Conservation (phyloP, 1,140 invertebrate species). For the Protaetia brevitarsis region DNA sequence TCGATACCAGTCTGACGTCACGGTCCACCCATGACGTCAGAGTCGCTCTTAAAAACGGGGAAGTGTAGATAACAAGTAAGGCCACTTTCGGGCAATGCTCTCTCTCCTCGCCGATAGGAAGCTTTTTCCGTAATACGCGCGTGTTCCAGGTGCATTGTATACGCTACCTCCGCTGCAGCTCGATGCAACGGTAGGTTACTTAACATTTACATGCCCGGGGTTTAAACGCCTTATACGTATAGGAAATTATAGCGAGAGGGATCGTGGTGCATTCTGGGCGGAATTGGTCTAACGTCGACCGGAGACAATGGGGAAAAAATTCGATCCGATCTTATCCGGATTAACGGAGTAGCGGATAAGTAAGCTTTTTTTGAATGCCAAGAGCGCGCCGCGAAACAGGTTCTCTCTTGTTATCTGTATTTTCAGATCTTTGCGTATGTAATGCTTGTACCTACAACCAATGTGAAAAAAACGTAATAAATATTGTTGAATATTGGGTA, state of each 20-base stretch:
- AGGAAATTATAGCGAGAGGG: neutral
- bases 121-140: too few species aligned
- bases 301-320: conserved; percentile 4
- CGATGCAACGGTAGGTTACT: neutral
- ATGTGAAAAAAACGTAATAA: too few species aligned
- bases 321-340: neutral
- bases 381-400: neutral
- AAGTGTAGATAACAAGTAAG: conserved; percentile 7
- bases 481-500: too few species aligned
- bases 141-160: neutral
- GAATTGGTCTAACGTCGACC: neutral
- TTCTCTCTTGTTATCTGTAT: conserved; percentile 9
- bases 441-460: neutral
- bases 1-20: conserved; percentile 26
- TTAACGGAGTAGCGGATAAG: neutral
- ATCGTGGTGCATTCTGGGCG: neutral
- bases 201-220: neutral
- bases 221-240: neutral
- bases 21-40: conserved; percentile 29
- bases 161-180: neutral
- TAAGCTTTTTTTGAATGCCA: neutral
- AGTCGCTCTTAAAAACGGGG: conserved; percentile 13
- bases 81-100: conserved; percentile 16
- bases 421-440: conserved; percentile 5
- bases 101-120: conserved; percentile 4